A percentile compares a stretch with the other conserved stretches of the same genome.
Conservation (phyloP, 2,797 vertebrate genomes). For the Mionectes olivaceus region DNA sequence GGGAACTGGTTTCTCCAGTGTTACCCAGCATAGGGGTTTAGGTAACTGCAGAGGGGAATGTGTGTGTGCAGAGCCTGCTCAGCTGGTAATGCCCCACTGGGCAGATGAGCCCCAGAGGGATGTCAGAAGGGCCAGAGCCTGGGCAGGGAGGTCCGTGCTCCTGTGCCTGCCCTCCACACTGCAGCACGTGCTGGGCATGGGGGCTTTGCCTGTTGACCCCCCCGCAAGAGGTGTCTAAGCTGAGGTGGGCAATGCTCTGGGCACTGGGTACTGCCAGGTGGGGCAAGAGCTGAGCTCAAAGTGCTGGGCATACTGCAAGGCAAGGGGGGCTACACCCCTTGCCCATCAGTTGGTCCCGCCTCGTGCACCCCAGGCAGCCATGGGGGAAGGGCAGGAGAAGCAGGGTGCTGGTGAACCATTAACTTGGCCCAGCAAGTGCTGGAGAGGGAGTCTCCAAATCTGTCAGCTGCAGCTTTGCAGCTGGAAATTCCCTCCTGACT, state of each 20-base stretch:
- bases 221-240: not conserved
- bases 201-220: not conserved
- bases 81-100: not conserved
- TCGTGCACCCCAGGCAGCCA: fast-evolving
- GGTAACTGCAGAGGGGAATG: not conserved
- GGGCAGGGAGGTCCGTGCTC: not conserved
- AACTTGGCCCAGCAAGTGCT: not conserved
- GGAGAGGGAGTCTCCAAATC: not conserved
- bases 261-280: not conserved
- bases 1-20: not conserved
- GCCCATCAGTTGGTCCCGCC: not conserved
- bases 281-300: not conserved
- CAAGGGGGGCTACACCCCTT: not conserved
- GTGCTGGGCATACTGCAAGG: not conserved
- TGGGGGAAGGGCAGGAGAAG: not conserved
- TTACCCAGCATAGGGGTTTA: not conserved
- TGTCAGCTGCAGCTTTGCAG: not conserved
- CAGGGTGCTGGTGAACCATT: not conserved
- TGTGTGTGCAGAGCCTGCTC: not conserved
- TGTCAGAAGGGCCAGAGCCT: not conserved
- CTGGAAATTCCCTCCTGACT: constrained; percentile 48
- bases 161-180: fast-evolving
- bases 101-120: not conserved
- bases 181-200: fast-evolving
- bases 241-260: fast-evolving